These are phyloP conservation scores for Apogon talboti DNA, from an alignment of 2,797 vertebrate genomes.

Conservation along the genomic window DNA sequence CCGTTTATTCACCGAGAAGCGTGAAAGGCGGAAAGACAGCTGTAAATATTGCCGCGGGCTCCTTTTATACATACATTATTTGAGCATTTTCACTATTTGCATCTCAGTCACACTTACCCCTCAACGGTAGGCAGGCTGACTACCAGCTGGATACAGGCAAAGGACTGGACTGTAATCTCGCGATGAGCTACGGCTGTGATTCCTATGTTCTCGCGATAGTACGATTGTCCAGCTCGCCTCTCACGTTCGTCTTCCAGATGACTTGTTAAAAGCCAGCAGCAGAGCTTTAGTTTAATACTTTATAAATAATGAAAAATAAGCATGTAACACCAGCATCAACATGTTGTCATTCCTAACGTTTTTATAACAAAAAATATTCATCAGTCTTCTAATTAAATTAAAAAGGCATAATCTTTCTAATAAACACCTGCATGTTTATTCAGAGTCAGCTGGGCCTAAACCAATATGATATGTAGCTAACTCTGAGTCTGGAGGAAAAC, in stretches of 20 bases:
- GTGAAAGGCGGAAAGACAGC: neutral
- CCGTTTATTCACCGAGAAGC: neutral
- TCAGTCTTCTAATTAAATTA: neutral
- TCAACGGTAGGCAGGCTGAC: constrained; percentile 72
- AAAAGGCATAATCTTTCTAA: neutral
- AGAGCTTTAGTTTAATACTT: neutral
- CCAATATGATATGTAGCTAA: constrained; percentile 24
- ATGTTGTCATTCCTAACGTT: neutral
- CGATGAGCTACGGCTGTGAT: constrained; percentile 54
- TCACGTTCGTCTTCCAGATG: constrained; percentile 27
- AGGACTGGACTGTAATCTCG: constrained; percentile 77
- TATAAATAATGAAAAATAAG: neutral
- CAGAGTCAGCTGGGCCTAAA: constrained; percentile 13
- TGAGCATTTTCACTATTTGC: constrained; percentile 56
- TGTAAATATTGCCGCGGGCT: neutral
- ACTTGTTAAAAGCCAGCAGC: constrained; percentile 29
- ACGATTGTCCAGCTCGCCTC: constrained; percentile 13
- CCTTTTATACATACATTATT: constrained; percentile 6
- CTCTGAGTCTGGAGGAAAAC: constrained; percentile 58
- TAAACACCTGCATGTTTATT: neutral
- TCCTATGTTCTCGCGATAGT: constrained; percentile 71
- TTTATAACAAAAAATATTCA: neutral
- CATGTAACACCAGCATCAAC: neutral
- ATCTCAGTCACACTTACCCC: constrained; percentile 81
- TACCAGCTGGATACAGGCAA: constrained; percentile 79